These are phyloP conservation scores for Lobophora halterata DNA, from an alignment of 2,888 invertebrate species.

Conservation along the genomic window DNA sequence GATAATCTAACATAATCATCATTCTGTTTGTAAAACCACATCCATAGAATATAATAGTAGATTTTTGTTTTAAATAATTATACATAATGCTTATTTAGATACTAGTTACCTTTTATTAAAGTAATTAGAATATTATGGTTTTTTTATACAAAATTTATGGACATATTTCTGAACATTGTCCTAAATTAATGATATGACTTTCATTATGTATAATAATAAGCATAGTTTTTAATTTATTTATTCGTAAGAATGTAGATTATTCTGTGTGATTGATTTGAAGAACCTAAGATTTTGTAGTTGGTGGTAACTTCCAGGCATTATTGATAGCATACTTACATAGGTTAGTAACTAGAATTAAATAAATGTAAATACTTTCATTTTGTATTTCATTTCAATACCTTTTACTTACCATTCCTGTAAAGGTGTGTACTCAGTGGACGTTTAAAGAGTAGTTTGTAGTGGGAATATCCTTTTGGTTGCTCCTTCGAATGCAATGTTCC, in stretches of 20 bases:
- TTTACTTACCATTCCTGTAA: neutral
- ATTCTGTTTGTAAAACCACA: constrained; percentile 8
- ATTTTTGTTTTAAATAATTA: no score
- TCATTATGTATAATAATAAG: constrained; percentile 2
- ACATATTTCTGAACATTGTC: no score
- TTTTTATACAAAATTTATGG: neutral
- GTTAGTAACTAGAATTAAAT: constrained; percentile 18
- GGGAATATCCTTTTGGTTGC: no score
- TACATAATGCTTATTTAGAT: no score
- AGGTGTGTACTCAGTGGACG: no score
- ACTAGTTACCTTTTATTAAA: constrained; percentile 12
- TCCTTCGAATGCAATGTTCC: no score
- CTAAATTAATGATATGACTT: no score
- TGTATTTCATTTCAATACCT: constrained; percentile 9
- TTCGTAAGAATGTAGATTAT: constrained; percentile 19
- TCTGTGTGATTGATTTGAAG: constrained; percentile 16
- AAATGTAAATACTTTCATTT: constrained; percentile 23
- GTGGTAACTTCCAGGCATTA: constrained; percentile 8
- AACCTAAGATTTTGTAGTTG: constrained; percentile 13
- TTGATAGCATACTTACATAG: constrained; percentile 4
- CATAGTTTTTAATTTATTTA: constrained; percentile 21
- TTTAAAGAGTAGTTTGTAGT: no score
- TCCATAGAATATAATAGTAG: constrained; percentile 1
- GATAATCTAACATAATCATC: neutral
- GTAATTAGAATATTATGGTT: constrained; percentile 4